Evolutionary conservation across 2,888 invertebrate species (phyloP), one percentile per base, ranked within the genome.

Genomic region (Podotricha telesiphe): DNA sequence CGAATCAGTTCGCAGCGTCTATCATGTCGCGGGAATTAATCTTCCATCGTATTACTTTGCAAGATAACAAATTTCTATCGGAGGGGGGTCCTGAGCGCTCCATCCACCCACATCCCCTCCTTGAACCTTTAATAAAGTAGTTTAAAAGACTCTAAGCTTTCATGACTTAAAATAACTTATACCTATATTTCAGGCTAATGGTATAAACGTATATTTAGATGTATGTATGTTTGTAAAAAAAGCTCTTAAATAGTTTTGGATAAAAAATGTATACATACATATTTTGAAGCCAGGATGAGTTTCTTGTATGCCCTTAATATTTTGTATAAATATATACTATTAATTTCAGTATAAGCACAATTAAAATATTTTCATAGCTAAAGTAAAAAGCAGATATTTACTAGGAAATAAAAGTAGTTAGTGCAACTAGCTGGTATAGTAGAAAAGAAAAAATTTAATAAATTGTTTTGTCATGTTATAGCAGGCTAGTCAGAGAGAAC

Each of bases 31-130:
- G 79, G 73, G 80, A 85, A 85, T 86, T 86, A 86, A 85, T 87
- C 86, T 85, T 77, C 77, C 79, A 77, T 81, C 79, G 82, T 80
- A 79, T 81, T 82, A 81, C 82, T 79, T 78, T 73, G 77, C 74
- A 78, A 82, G 85, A 84, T 87, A 86, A 84, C 85, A 86, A 86
- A 86, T 86, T 84, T 79, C 80, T 76, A 77, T 79, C 77, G 75
- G n/a, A 45, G 69, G 72, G 67, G 66, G 74, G 73, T 71, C 62
- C 71, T 67, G 67, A 42, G 19, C 34, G 34, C 68, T 68, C 68
- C 73, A 65, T 64, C 65, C 71, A 62, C 61, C 75, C 72, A 56
- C 73, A 68, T 65, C 51, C 67, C 65, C 61, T 28, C 56, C 55
- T 7, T 22, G 62, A 50, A 62, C 62, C 62, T 62, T 34, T 62